A percentile compares a stretch with the other conserved stretches of the same genome.
Evolutionary conservation across 2,113 vertebrate species (phyloP).

Genomic region (Hiodon tergisus): DNA sequence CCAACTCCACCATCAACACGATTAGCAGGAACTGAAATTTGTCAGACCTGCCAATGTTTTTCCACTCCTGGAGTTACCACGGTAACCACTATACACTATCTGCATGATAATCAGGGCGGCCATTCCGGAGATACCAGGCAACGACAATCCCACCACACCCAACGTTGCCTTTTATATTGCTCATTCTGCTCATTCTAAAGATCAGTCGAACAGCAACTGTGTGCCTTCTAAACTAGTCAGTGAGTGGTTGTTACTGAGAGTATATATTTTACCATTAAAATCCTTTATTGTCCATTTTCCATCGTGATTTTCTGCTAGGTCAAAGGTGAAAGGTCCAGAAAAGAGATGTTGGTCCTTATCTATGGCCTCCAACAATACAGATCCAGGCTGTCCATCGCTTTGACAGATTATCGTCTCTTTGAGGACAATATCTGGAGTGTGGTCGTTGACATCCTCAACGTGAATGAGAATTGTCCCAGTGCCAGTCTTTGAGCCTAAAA

Average conservation of each 20-base stretch:
- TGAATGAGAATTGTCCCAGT: slow-evolving; percentile 72
- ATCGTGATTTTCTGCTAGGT: slow-evolving; percentile 37
- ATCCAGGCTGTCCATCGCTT: slow-evolving; percentile 49
- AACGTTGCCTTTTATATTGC: not conserved
- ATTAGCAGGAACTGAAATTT: no score
- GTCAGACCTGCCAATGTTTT: no score
- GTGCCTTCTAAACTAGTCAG: no score
- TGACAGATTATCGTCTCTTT: slow-evolving; percentile 56
- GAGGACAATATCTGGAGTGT: slow-evolving; percentile 52
- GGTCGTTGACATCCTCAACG: slow-evolving; percentile 71
- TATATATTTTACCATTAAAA: slow-evolving; percentile 57
- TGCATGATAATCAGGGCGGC: no score
- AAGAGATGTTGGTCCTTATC: slow-evolving; percentile 62
- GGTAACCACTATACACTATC: no score
- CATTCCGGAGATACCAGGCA: no score
- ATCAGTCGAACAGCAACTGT: no score
- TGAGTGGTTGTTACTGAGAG: not conserved
- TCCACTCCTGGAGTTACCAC: no score
- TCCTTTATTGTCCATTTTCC: slow-evolving; percentile 57
- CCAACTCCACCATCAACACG: no score
- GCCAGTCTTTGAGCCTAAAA: slow-evolving; percentile 69
- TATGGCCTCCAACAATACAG: slow-evolving; percentile 47
- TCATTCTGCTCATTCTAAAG: not conserved
- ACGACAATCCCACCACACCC: no score
- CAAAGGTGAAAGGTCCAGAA: slow-evolving; percentile 66